These are phyloP conservation scores for Mionectes macconnelli DNA, from an alignment of 2,113 vertebrate genomes.

Conservation along the genomic window DNA sequence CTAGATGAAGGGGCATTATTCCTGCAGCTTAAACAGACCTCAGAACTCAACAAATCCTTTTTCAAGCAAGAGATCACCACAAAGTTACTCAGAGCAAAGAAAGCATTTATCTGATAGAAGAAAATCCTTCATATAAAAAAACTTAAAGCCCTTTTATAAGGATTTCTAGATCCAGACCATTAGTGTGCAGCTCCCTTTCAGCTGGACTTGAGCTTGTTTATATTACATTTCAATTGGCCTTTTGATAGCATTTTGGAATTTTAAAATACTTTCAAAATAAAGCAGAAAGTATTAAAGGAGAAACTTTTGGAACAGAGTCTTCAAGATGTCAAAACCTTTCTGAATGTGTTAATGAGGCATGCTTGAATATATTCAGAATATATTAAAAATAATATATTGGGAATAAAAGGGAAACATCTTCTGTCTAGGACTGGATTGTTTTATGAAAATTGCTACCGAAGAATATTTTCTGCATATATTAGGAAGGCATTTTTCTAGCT, in stretches of 20 bases:
- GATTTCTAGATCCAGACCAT: not conserved
- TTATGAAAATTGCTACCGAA: not conserved
- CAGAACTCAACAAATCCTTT: not conserved
- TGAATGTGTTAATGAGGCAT: not conserved
- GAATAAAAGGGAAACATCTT: not conserved
- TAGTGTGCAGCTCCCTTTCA: slow-evolving; percentile 25
- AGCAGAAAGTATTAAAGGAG: not conserved
- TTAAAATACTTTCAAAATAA: not conserved
- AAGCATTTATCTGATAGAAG: not conserved
- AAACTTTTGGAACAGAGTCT: not conserved
- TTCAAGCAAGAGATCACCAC: slow-evolving; percentile 13
- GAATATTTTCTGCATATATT: not conserved
- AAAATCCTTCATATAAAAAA: slow-evolving; percentile 32
- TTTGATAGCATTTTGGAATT: not conserved
- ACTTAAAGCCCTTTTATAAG: not conserved
- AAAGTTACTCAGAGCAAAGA: slow-evolving; percentile 23
- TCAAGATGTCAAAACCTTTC: not conserved
- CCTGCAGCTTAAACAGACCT: not conserved
- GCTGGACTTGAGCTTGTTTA: slow-evolving; percentile 18
- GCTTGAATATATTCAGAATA: not conserved
- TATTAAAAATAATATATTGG: not conserved
- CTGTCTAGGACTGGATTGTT: not conserved
- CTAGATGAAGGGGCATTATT: not conserved
- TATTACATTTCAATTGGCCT: not conserved
- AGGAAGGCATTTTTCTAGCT: not conserved